Evolutionary conservation across 1,140 invertebrate species (phyloP), one percentile per base, ranked within the genome.

Genomic region (Drosophila pseudoananassae): DNA sequence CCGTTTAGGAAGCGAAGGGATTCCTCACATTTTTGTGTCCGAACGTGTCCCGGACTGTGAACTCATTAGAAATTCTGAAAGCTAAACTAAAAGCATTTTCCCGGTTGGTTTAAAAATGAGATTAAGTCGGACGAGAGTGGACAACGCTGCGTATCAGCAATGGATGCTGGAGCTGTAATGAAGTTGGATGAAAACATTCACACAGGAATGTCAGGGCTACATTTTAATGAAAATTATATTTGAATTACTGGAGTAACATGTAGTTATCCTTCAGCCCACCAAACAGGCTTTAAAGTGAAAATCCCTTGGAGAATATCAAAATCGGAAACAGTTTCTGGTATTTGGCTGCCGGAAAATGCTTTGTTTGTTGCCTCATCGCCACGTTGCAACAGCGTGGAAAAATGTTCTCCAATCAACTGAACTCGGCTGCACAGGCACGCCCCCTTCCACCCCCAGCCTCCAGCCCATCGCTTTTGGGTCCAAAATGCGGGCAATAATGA

Each of bases 401-500:
- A 75, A 59, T 75, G 53, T 31, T 50, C 29, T 45, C 36, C 61
- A 76, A 75, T 76, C 73, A 76, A 66, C 49, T 68, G 71, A 74
- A 75, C 54, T 75, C 71, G 68, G 63, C 27, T 75, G 61, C 59
- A 75, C 20, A 8, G 33, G 47, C 53, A 33, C 59, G 45, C 51
- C 40, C 43, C 9, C 23, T 14, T 46, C 38, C n/a, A 27, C 25
- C 25, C 25, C 6, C 33, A 56, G 14, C 43, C 25, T 8, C 29
- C 17, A 15, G 8, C 52, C 17, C 45, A 5, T 12, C 15, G 25
- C 12, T 61, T 50, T 63, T 25, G 33, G 51, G 23, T 55, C 63
- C 50, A 43, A 64, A 77, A 82, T 82, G 78, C 54, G 63, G 72
- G 55, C 65, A 74, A 74, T 82, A 82, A 82, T 82, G 70, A 82